Conservation (phyloP, 2,797 vertebrate genomes). For the Astyanax mexicanus region DNA sequence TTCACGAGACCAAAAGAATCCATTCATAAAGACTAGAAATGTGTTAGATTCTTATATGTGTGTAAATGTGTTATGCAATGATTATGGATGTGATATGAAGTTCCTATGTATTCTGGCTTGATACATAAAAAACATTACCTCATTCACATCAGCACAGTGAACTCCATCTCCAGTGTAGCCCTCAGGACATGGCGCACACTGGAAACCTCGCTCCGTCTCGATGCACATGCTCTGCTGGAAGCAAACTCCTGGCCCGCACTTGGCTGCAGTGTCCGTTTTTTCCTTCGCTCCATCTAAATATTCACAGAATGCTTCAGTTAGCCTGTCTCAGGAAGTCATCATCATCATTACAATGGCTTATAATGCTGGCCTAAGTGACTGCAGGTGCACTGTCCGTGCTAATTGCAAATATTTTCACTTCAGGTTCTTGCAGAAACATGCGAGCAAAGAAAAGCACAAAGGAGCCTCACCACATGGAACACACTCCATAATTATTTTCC, state of each 20-base stretch:
- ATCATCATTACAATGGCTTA: constrained; percentile 36
- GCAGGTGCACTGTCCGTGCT: not conserved
- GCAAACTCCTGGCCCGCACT: constrained; percentile 86
- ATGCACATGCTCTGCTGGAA: constrained; percentile 88
- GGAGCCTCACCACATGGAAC: constrained; percentile 88
- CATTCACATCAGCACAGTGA: constrained; percentile 90
- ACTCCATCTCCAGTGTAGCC: constrained; percentile 91
- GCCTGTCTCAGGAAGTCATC: constrained; percentile 14
- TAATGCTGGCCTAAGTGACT: not conserved
- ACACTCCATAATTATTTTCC: constrained; percentile 92
- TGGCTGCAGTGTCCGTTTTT: constrained; percentile 40
- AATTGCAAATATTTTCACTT: not conserved
- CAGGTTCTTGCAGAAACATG: not conserved
- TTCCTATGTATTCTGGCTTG: too few species aligned
- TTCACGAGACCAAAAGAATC: too few species aligned
- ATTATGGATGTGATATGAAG: too few species aligned
- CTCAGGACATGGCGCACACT: constrained; percentile 90
- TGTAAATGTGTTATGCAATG: too few species aligned
- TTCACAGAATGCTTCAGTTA: constrained; percentile 33
- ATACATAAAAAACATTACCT: constrained; percentile 76
- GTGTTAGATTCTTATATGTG: too few species aligned
- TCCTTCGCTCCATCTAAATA: constrained; percentile 34
- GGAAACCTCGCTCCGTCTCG: constrained; percentile 79
- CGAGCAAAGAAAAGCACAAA: not conserved
- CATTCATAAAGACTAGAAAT: too few species aligned